Conservation (phyloP, 2,113 vertebrate genomes). For the Mellivora capensis region DNA sequence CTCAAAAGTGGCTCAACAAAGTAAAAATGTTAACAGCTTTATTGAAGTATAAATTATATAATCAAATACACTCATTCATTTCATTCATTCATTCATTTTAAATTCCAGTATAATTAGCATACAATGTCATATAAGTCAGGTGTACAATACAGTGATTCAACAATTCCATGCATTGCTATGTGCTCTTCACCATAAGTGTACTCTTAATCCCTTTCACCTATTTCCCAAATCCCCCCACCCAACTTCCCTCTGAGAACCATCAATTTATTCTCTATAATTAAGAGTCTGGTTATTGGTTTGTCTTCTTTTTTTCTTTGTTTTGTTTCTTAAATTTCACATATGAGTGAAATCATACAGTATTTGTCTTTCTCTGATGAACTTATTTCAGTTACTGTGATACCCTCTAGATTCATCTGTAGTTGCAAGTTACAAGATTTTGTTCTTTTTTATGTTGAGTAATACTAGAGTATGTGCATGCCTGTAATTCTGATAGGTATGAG, state of each 20-base stretch:
- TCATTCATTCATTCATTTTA: not conserved
- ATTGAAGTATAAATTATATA: not conserved
- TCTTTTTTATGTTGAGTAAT: not conserved
- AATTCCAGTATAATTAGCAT: not conserved
- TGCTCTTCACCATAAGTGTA: not conserved
- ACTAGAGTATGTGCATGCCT: not conserved
- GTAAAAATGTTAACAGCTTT: not conserved
- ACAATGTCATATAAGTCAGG: not conserved
- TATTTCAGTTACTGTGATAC: not conserved
- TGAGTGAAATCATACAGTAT: not conserved
- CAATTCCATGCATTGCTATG: not conserved
- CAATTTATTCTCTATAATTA: not conserved
- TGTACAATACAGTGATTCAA: not conserved
- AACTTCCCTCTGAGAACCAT: not conserved
- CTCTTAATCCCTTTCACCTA: not conserved
- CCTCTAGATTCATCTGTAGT: not conserved
- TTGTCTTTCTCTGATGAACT: not conserved
- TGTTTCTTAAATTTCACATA: not conserved
- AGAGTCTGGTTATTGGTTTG: not conserved
- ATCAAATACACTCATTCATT: not conserved
- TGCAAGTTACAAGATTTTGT: not conserved
- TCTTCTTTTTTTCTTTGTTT: not conserved
- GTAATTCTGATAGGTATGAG: too few relatives aligned
- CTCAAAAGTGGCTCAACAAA: not conserved
- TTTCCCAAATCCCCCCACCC: not conserved